A percentile compares a stretch with the other conserved stretches of the same genome.
phyloP scores from a whole-genome alignment of 1,140 invertebrate genomes.

The Lepidurus couesii region DNA sequence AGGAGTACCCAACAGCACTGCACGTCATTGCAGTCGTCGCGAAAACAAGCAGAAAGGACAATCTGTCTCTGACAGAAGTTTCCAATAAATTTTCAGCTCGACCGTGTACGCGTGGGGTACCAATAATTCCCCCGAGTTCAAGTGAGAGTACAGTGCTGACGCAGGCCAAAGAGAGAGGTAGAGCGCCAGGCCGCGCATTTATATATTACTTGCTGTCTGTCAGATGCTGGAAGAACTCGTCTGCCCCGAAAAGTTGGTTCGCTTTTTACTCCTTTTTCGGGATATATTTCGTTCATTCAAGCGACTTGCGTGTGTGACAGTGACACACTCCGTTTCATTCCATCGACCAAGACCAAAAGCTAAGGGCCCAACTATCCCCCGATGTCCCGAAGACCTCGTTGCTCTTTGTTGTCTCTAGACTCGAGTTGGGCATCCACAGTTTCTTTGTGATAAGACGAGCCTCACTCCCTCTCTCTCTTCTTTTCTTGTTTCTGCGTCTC shows the following conservation, averaged over 20 bases:
- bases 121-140: neutral
- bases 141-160: neutral
- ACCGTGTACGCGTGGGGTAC: neutral
- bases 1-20: neutral
- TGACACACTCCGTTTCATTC: constrained; percentile 16
- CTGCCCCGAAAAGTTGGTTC: neutral
- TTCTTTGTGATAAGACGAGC: neutral
- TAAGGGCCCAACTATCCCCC: neutral
- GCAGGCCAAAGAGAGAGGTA: neutral
- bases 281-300: neutral
- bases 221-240: neutral
- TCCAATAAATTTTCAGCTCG: constrained; percentile 11
- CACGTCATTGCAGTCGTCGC: neutral
- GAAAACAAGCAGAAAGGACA: neutral
- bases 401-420: neutral
- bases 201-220: neutral
- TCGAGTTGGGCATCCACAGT: constrained; percentile 8
- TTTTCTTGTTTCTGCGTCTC: neutral
- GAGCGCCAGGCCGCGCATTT: neutral
- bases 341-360: neutral
- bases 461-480: neutral
- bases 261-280: neutral
- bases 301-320: constrained; percentile 17
- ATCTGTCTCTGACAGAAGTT: constrained; percentile 9
- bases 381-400: neutral